Evolutionary conservation across 2,888 invertebrate genomes (phyloP).

Genomic region (Acleris cristana): DNA sequence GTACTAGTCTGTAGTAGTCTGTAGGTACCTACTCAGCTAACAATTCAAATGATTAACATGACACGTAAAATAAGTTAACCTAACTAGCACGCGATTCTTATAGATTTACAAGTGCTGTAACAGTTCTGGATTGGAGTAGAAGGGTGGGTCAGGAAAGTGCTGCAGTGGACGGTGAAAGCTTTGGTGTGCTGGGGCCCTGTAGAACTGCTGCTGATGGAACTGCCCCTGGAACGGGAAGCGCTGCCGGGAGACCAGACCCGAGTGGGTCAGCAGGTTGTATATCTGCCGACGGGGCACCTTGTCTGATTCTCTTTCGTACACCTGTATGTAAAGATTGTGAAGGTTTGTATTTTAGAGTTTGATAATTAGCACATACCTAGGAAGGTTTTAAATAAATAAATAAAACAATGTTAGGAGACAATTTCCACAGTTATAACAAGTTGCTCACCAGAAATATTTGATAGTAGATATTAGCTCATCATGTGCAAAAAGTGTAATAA

Average conservation of each 20-base stretch:
- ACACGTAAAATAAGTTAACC: background rate
- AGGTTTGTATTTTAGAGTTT: background rate
- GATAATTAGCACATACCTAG: background rate
- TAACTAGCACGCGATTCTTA: background rate
- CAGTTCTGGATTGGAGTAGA: conserved; percentile 28
- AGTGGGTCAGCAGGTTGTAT: conserved; percentile 86
- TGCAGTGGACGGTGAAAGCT: conserved; percentile 26
- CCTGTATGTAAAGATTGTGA: conserved; percentile 58
- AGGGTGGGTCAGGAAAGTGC: conserved; percentile 27
- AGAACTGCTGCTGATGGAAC: conserved; percentile 35
- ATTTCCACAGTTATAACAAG: no score
- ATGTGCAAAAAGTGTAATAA: no score
- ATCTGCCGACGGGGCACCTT: conserved; percentile 85
- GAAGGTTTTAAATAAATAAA: no score
- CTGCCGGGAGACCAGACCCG: conserved; percentile 81
- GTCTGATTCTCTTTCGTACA: conserved; percentile 84
- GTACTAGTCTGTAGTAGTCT: no score
- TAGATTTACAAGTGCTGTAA: conserved; percentile 27
- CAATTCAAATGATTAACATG: no score
- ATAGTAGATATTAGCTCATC: no score
- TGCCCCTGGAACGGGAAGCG: conserved; percentile 41
- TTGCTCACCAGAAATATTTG: no score
- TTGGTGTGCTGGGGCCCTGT: conserved; percentile 32
- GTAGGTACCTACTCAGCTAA: no score
- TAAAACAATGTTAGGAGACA: no score